phyloP scores from a whole-genome alignment of 2,113 vertebrate species.

The Leucoraja erinaceus region DNA sequence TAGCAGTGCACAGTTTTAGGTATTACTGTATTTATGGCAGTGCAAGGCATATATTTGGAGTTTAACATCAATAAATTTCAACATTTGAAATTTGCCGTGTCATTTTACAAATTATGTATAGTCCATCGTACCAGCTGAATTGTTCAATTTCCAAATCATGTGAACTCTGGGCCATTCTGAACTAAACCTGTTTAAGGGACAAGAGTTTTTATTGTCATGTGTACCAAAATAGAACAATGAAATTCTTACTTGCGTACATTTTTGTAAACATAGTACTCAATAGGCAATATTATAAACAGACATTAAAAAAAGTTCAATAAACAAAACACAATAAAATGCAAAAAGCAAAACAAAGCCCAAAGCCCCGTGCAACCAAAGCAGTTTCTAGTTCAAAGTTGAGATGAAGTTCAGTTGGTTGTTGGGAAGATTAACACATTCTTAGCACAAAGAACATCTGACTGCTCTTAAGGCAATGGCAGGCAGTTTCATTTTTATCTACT shows the following conservation, averaged over 20 bases:
- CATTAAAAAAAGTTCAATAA: no score
- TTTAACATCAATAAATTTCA: background rate
- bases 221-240: no score
- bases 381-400: no score
- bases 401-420: no score
- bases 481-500: no score
- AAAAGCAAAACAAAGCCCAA: no score
- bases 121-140: background rate
- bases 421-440: background rate
- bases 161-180: background rate
- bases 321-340: no score
- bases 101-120: background rate
- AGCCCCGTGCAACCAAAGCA: no score
- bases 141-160: background rate
- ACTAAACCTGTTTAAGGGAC: background rate
- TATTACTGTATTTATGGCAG: background rate
- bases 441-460: background rate
- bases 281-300: no score
- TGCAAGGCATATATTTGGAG: background rate
- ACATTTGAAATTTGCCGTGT: background rate
- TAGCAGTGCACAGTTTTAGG: background rate
- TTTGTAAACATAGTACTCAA: no score
- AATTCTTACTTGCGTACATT: no score
- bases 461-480: background rate
- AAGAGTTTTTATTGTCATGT: no score